phyloP scores from a whole-genome alignment of 2,113 vertebrate genomes.

The Ameiurus melas region DNA sequence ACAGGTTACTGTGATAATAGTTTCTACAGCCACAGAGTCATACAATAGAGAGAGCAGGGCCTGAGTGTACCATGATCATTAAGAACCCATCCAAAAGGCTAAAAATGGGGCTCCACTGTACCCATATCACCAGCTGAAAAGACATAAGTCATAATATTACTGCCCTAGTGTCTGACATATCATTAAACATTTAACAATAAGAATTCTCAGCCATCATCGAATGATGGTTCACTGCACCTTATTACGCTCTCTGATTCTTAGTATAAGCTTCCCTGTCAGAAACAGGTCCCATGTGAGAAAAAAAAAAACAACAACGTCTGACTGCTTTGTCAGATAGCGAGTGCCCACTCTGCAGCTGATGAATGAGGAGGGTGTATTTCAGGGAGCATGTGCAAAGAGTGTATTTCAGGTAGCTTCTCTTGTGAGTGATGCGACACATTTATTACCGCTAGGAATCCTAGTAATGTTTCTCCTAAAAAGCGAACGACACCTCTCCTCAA shows the following conservation, averaged over 20 bases:
- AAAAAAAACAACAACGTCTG: not conserved
- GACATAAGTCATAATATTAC: constrained; percentile 50
- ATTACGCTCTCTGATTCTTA: constrained; percentile 11
- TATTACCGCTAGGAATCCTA: not conserved
- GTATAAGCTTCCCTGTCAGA: constrained; percentile 35
- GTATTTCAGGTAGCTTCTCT: constrained; percentile 8
- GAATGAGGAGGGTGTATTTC: constrained; percentile 5
- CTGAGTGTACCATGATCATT: constrained; percentile 38
- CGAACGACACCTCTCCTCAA: not conserved
- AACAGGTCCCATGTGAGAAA: constrained; percentile 9
- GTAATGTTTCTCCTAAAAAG: not conserved
- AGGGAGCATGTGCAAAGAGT: constrained; percentile 2
- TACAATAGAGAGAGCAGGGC: not conserved
- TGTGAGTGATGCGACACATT: not conserved
- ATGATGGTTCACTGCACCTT: constrained; percentile 38
- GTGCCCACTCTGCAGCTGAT: constrained; percentile 14
- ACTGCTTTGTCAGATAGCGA: constrained; percentile 27
- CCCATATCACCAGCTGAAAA: constrained; percentile 17
- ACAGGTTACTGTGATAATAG: not conserved
- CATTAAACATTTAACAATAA: constrained; percentile 55
- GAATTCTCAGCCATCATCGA: constrained; percentile 21
- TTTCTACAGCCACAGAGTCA: not conserved
- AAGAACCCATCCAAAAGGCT: constrained; percentile 35
- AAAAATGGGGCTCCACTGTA: constrained; percentile 32
- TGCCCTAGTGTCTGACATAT: constrained; percentile 47